Evolutionary conservation across 2,113 vertebrate genomes (phyloP).

Genomic region (Limnothrissa miodon): DNA sequence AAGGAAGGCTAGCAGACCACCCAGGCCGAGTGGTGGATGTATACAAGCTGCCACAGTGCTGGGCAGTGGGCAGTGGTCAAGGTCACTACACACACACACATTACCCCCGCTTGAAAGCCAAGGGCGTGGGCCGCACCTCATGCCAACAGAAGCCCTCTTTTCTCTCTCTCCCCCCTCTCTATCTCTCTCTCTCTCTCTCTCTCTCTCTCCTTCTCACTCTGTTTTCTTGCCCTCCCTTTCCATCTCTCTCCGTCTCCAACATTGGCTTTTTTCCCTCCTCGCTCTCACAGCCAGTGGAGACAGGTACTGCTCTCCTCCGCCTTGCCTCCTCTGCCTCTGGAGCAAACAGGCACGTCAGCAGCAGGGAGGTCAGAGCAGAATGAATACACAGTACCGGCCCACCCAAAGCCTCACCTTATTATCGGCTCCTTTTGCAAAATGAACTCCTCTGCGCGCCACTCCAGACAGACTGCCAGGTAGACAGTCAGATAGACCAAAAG

Average conservation of each 20-base stretch:
- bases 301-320: constrained; percentile 6
- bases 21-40: constrained; percentile 55
- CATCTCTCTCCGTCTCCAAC: background rate
- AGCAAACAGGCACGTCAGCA: background rate
- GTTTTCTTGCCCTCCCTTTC: constrained; percentile 26
- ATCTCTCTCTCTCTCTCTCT: background rate
- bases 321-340: background rate
- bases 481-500: background rate
- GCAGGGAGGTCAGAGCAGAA: background rate
- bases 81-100: constrained; percentile 52
- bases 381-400: background rate
- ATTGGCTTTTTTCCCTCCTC: background rate
- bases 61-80: constrained; percentile 63
- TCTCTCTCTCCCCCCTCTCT: background rate
- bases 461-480: no score
- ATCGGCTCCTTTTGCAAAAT: background rate
- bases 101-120: constrained; percentile 53
- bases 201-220: constrained; percentile 1
- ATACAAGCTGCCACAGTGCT: constrained; percentile 48
- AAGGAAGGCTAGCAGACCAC: constrained; percentile 65
- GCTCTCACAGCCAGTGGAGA: background rate
- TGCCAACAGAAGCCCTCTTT: constrained; percentile 52
- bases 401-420: background rate
- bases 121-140: constrained; percentile 50
- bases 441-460: background rate